Evolutionary conservation across 2,113 vertebrate genomes (phyloP), one percentile per base, ranked within the genome.

Genomic region (Ailuropoda melanoleuca): DNA sequence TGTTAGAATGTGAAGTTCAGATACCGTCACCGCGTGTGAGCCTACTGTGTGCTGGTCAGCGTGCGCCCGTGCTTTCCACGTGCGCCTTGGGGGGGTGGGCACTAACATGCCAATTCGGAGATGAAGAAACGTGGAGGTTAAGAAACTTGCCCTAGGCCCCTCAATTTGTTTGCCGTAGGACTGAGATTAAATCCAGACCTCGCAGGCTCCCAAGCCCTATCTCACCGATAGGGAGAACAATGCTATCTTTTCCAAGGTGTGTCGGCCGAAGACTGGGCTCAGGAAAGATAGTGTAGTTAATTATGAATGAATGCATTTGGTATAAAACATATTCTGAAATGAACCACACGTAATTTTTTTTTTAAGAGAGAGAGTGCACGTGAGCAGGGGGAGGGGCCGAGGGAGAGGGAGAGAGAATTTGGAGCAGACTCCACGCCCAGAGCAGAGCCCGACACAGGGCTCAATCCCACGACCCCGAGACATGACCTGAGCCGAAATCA

Each of bases 1-100:
- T 31, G 21, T 88, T 29, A 83, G 48, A 18, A 23, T 4, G 29
- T 37, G 78, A 23, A 26, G 4, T n/a, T 66, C 37, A 39, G 43
- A 55, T 37, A 23, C 43, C 2, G 0, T 19, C 26, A 10, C 1
- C 11, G 4, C 24, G 46, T 39, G 24, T 0, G 21, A n/a, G n/a
- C 29, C n/a, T 24, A 11, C 8, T 7, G 23, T 1, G 39, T 1
- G 8, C 53, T 56, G 6, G 8, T 26, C 37, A 24, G 1, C 0
- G 3, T 37, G n/a, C 48, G 50, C n/a, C n/a, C 13, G 26, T n/a
- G 66, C 48, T 88, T 64, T 74, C 60, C 77, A 3, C 0, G 0
- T 0, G 29, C 4, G 3, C 34, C 81, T 78, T 7, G 31, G 46
- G 81, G 81, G 88, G 37, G 13, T 70, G 68, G 62, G n/a, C 29